Base-by-base conservation (phyloP, 2,888 invertebrate genomes). In the Sisyra terminalis region DNA sequence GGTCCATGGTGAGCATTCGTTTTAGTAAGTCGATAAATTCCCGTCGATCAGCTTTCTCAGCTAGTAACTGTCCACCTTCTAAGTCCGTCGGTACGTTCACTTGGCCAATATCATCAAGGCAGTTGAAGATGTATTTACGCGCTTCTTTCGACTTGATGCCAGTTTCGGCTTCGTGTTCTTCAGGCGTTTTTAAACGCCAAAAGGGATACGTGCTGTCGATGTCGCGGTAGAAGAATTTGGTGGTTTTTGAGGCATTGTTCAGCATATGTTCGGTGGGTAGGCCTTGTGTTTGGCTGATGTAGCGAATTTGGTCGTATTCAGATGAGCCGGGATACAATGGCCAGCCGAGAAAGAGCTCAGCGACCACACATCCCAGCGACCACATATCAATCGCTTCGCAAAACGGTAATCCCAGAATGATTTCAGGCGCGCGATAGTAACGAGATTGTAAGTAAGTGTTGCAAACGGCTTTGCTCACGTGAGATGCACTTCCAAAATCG, bases 331-430 rank as follows among this genome's bases (percentile, higher is more conserved):
- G 98, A 68, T 98, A 98, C 30, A 99, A 71, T 11, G 98, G 98
- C 98, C 98, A 99, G 49, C 98, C 98, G 36, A 99, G 75, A 67
- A 98, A 98, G 51, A 98, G 71, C 63, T 99, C 98, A 2, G 98
- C 98, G 38, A 98, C 96, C 48, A 99, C 98, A 66, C 98, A 99
- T 45, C 98, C 98, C 50, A 98, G 69, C 5, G 96, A 97, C 98
- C 98, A 98, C 97, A 99, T 99, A 66, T 98, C 98, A 55, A 98
- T 98, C 10, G 97, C 93, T 65, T 99, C 98, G 69, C 94, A 94
- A 69, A 98, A 98, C 47, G 96, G 97, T 53, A 98, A 70, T 15
- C 98, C 98, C 55, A 94, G 72, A 57, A 96, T 94, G 57, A 94
- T 94, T 67, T 94, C 94, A 2, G 94, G 94, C 29, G 94, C 93